Evolutionary conservation across 2,797 vertebrate species (phyloP), one percentile per base, ranked within the genome.

Genomic region (Manis pentadactyla): DNA sequence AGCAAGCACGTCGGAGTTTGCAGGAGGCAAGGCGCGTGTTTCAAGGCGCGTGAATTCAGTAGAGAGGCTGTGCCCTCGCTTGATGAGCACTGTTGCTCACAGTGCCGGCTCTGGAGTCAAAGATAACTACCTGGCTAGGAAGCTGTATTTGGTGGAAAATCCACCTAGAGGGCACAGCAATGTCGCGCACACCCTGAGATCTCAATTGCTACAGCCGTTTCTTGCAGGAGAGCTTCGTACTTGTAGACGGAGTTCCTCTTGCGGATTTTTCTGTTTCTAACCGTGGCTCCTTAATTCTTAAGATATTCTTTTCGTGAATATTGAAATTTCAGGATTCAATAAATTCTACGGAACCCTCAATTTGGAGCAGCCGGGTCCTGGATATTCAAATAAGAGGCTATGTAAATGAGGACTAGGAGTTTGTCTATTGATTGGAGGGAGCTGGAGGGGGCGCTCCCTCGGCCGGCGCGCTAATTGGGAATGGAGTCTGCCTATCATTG

Each of bases 301-400:
- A 49, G 4, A 39, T 59, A 37, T 64, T 69, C 17, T 57, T 87
- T 64, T 57, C 51, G 39, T 31, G 21, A 17, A 61, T 1, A 15
- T 12, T 12, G 66, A 63, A 88, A 68, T 13, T 19, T 29, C n/a
- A 13, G 17, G 11, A 39, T 0, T 14, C 2, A 2, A 1, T 8
- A 4, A n/a, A 7, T 15, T 31, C 29, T 5, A 15, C 4, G 0
- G 0, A 34, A 2, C 5, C 3, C 2, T 46, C 2, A 2, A 42
- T 0, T 9, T 1, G 9, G 18, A 29, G 10, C 25, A 0, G 3
- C 0, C 5, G 0, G 3, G 7, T 11, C 15, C 19, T 2, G 0
- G 9, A 0, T 23, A 27, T 49, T 85, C 61, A 27, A 23, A 39
- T 0, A 2, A 15, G 7, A 1, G 4, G 53, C 10, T 95, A 95